phyloP scores from a whole-genome alignment of 2,888 invertebrate genomes.

The Machimus rusticus region DNA sequence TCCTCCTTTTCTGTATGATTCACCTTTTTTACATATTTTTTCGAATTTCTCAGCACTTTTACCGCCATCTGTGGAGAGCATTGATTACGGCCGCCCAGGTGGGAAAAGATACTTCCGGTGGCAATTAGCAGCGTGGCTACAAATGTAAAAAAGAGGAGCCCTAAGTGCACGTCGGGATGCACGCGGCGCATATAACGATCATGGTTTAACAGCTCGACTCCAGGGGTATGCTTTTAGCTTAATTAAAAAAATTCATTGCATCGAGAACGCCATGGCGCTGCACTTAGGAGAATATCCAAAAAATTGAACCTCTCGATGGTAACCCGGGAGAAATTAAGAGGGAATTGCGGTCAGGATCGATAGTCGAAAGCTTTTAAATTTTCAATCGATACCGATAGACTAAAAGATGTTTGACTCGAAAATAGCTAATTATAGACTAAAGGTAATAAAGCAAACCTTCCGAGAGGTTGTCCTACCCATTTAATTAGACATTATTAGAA shows the following conservation, averaged over 20 bases:
- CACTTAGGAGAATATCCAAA: background rate
- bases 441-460: background rate
- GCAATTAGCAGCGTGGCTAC: background rate
- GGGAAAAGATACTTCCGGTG: background rate
- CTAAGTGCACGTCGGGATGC: background rate
- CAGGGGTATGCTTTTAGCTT: background rate
- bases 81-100: background rate
- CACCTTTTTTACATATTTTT: background rate
- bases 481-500: background rate
- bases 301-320: background rate
- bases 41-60: background rate
- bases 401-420: background rate
- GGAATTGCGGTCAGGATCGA: background rate
- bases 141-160: background rate
- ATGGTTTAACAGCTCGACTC: background rate
- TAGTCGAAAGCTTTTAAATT: background rate
- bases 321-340: background rate
- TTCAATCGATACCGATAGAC: background rate
- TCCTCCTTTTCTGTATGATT: background rate
- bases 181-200: background rate
- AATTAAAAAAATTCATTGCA: background rate
- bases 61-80: background rate
- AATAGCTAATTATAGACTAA: background rate
- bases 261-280: background rate
- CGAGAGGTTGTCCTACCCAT: background rate